Conservation (phyloP, 1,140 invertebrate genomes). For the Rhopalosiphum maidis region DNA sequence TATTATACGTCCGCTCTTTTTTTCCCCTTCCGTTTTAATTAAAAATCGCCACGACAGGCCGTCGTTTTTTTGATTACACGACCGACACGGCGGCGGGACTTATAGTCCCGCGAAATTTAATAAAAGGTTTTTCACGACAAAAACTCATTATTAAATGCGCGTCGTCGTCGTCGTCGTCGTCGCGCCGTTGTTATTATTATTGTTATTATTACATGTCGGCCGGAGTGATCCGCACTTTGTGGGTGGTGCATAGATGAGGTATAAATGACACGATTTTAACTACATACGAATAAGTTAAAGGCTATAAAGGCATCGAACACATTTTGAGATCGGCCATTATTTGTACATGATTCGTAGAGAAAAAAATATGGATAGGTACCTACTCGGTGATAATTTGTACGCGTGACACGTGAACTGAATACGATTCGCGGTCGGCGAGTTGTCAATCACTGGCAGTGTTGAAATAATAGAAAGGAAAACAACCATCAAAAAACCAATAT, state of each 20-base stretch:
- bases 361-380: too few species aligned
- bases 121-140: slow-evolving; percentile 19
- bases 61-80: background rate
- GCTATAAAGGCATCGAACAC: too few species aligned
- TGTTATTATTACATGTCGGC: background rate
- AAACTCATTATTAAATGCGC: slow-evolving; percentile 23
- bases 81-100: background rate
- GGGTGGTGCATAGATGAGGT: too few species aligned
- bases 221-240: background rate
- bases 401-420: too few species aligned
- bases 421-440: too few species aligned
- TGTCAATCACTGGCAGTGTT: too few species aligned
- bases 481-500: too few species aligned
- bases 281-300: too few species aligned
- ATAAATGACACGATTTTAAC: background rate
- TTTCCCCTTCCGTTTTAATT: background rate
- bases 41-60: background rate
- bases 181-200: background rate
- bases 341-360: too few species aligned
- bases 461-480: too few species aligned
- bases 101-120: background rate
- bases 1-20: background rate
- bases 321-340: too few species aligned
- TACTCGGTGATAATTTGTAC: too few species aligned
- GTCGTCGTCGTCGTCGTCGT: background rate